Evolutionary conservation across 2,888 invertebrate genomes (phyloP).

Genomic region (Aphrophora alni): DNA sequence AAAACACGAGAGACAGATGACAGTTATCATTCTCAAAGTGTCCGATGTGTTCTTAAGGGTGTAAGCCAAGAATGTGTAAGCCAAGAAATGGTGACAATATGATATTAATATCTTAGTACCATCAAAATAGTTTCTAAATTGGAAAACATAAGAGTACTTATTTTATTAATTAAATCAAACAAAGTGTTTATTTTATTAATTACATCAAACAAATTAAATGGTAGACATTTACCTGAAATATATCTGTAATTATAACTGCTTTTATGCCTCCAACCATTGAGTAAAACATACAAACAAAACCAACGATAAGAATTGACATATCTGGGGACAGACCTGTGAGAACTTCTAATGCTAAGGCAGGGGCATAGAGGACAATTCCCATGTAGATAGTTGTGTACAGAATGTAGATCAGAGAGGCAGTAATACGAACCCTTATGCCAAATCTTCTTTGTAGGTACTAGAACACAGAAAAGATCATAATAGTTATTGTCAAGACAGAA

Average conservation of each 20-base stretch:
- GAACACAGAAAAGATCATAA: neutral
- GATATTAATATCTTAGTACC: no score
- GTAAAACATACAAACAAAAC: constrained; percentile 59
- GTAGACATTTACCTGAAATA: constrained; percentile 67
- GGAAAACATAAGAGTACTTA: no score
- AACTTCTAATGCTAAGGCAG: constrained; percentile 78
- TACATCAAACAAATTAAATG: no score
- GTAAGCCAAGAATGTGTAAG: no score
- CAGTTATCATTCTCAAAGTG: no score
- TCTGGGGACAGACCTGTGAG: constrained; percentile 61
- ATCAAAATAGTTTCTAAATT: no score
- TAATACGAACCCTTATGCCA: constrained; percentile 68
- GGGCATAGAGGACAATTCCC: constrained; percentile 87
- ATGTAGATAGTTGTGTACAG: constrained; percentile 79
- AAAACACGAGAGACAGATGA: no score
- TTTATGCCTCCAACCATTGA: constrained; percentile 70
- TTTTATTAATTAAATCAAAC: no score
- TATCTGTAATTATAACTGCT: constrained; percentile 83
- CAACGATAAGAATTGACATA: constrained; percentile 60
- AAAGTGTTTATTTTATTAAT: no score
- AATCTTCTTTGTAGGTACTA: constrained; percentile 75
- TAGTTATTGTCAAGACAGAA: no score
- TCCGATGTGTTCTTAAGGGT: no score
- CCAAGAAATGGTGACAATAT: no score
- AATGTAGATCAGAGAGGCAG: constrained; percentile 72